Base-by-base conservation (phyloP, 2,888 invertebrate species). In the Platerodrilus igneus region DNA sequence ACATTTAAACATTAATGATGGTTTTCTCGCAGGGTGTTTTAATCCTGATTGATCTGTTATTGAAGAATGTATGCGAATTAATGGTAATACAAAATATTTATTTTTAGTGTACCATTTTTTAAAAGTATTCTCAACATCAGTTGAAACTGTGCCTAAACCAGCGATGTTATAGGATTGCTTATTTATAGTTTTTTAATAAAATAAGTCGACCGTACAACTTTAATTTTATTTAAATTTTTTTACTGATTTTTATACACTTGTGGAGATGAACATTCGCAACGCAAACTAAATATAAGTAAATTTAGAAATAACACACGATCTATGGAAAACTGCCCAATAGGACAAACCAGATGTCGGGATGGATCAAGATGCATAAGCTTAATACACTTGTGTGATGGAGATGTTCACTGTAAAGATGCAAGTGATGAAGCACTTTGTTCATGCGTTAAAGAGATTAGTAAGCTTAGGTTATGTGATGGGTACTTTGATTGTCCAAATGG, bases 401-500 rank as follows among this genome's bases (percentile, higher is more conserved):
- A 69, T 3, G 79, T 85, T 0, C 77, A 90, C 51, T 91, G 91
- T 58, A 56, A 68, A 1, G 89, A 89, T 59, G 78, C 78, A 1
- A 87, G 86, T 52, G 91, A 91, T 55, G 91, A 91, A 64, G 67
- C 70, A 0, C 69, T 70, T 7, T 91, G 91, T 55, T 73, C 77
- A 1, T 91, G 91, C 58, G 78, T 74, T 40, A 71, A 79, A n/a
- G 75, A 86, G 39, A 73, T 90, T 7, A 74, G 76, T 9, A 68
- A 70, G 27, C 69, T 75, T 2, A 75, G 84, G 48, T 62, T 81
- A 1, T 91, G 91, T 58, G 91, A 91, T 63, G 86, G 86, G 9
- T 87, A 83, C 57, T 77, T 79, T 28, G 90, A 90, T 58, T 90
- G 88, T 62, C 89, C 88, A 0, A 75, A 77, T 52, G 85, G 81